Evolutionary conservation across 1,140 invertebrate genomes (phyloP).

Genomic region (Goniozus legneri): DNA sequence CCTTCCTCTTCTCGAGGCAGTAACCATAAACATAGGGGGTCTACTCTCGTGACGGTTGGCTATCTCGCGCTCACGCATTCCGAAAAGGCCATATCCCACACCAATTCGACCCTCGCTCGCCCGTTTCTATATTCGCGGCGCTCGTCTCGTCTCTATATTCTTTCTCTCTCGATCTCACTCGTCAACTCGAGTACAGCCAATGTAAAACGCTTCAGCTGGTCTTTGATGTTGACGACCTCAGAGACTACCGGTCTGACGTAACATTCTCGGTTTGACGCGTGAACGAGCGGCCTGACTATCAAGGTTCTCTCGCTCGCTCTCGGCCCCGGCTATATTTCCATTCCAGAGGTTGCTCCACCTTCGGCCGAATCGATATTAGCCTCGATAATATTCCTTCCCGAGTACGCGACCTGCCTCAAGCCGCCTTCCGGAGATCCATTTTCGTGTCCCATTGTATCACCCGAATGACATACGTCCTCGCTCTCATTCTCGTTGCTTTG

Average conservation of each 20-base stretch:
- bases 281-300: constrained; percentile 14
- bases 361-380: too few species aligned
- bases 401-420: too few species aligned
- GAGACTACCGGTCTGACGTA: too few species aligned
- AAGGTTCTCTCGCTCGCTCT: constrained; percentile 9
- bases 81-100: constrained; percentile 27
- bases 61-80: constrained; percentile 47
- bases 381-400: too few species aligned
- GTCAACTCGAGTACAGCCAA: too few species aligned
- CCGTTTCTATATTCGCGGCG: constrained; percentile 13
- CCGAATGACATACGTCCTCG: not conserved
- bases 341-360: constrained; percentile 1
- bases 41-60: constrained; percentile 45
- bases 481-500: constrained; percentile 5
- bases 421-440: too few species aligned
- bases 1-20: constrained; percentile 32
- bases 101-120: constrained; percentile 27
- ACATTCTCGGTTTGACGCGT: too few species aligned
- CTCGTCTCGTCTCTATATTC: constrained; percentile 4
- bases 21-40: constrained; percentile 48
- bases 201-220: too few species aligned
- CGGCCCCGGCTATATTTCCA: constrained; percentile 9
- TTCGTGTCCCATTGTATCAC: not conserved
- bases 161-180: constrained; percentile 14
- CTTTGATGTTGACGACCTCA: too few species aligned